phyloP scores from a whole-genome alignment of 1,140 invertebrate species.

The Listronotus oregonensis region DNA sequence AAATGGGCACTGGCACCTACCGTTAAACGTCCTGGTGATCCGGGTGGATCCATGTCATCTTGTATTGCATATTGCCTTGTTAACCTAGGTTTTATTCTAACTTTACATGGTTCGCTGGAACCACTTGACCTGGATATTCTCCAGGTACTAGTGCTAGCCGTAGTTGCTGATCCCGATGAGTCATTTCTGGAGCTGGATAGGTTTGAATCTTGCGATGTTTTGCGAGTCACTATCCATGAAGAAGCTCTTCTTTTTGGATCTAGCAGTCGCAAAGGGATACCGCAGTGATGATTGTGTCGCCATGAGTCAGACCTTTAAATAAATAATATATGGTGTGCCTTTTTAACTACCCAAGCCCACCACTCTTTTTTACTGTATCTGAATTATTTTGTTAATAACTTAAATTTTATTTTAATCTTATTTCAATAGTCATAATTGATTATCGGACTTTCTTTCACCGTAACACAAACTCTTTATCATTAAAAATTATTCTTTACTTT shows the following conservation, averaged over 20 bases:
- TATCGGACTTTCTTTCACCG: too few relatives aligned
- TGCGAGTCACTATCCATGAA: conserved; percentile 85
- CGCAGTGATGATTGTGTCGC: conserved; percentile 75
- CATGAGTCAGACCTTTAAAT: conserved; percentile 78
- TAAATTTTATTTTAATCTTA: too few relatives aligned
- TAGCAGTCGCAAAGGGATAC: conserved; percentile 72
- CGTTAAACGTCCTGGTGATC: conserved; percentile 65
- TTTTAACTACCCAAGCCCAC: too few relatives aligned
- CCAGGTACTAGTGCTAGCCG: conserved; percentile 85
- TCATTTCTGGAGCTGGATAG: conserved; percentile 85
- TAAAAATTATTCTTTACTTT: too few relatives aligned
- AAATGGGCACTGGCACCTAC: conserved; percentile 43
- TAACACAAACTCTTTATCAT: too few relatives aligned
- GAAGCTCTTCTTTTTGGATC: conserved; percentile 78
- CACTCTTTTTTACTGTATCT: too few relatives aligned
- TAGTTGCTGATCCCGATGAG: conserved; percentile 81
- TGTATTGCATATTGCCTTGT: conserved; percentile 77
- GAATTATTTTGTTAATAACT: too few relatives aligned
- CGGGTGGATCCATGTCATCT: conserved; percentile 68
- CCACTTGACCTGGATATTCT: conserved; percentile 78
- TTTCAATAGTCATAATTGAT: too few relatives aligned
- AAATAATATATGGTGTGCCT: conserved; percentile 21
- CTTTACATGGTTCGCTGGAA: conserved; percentile 57
- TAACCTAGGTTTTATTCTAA: conserved; percentile 66
- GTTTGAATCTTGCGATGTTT: conserved; percentile 89